phyloP scores from a whole-genome alignment of 2,888 invertebrate species.

The Caenorhabditis doughertyi region DNA sequence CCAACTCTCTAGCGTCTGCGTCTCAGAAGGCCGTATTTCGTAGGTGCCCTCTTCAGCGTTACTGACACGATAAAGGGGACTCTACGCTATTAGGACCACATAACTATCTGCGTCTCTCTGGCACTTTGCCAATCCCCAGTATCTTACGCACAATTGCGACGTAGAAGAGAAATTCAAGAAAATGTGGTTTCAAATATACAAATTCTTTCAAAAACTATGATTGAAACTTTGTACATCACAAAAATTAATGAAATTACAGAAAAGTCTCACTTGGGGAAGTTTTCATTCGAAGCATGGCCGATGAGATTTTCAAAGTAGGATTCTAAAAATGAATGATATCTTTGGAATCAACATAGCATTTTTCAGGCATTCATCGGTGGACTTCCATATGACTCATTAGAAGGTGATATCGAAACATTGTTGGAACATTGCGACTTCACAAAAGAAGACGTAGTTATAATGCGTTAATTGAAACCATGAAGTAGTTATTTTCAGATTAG shows the following conservation, averaged over 20 bases:
- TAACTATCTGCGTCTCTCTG: conserved; percentile 44
- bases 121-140: conserved; percentile 36
- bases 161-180: not conserved
- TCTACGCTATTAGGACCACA: conserved; percentile 8
- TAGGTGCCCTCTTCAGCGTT: conserved; percentile 38
- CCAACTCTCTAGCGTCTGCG: conserved; percentile 55
- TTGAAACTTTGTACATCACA: not conserved
- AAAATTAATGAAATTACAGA: conserved; percentile 25
- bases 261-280: conserved; percentile 56
- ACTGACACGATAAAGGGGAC: conserved; percentile 19
- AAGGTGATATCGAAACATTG: conserved; percentile 73
- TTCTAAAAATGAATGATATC: not conserved
- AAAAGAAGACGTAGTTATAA: conserved; percentile 20
- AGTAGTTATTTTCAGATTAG: conserved; percentile 52
- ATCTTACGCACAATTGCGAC: conserved; percentile 37
- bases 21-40: conserved; percentile 42
- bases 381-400: conserved; percentile 72
- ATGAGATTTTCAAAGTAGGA: conserved; percentile 48
- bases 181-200: not conserved
- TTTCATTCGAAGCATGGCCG: conserved; percentile 41
- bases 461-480: not conserved
- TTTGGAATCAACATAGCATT: not conserved
- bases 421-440: conserved; percentile 45
- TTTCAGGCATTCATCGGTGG: conserved; percentile 76
- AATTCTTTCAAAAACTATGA: not conserved